These are phyloP conservation scores for Deroplatys truncata DNA, from an alignment of 2,888 invertebrate species.

Conservation along the genomic window DNA sequence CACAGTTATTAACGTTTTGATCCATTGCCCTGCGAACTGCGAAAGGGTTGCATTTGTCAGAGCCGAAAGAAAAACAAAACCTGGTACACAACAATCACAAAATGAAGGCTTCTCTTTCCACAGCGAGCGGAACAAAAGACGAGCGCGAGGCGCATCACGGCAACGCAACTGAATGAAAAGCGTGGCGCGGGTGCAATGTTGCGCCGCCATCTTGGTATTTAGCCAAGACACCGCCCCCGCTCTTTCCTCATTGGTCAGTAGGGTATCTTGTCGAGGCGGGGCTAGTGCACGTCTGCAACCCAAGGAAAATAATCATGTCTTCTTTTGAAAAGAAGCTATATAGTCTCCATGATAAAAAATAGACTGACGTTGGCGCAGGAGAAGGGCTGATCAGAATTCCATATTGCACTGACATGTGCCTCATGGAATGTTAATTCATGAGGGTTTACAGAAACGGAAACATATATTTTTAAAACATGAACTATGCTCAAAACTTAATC, in stretches of 20 bases:
- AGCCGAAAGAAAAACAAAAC: background rate
- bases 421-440: background rate
- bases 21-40: background rate
- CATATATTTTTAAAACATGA: background rate
- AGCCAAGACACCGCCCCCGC: slow-evolving; percentile 10
- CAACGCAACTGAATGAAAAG: background rate
- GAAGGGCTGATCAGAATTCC: background rate
- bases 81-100: background rate
- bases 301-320: slow-evolving; percentile 17
- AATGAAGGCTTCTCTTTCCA: background rate
- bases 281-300: background rate
- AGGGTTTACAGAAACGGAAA: background rate
- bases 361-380: background rate
- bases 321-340: background rate
- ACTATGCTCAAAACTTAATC: too few relatives aligned
- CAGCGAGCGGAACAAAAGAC: background rate
- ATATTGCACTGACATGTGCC: background rate
- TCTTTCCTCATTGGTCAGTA: background rate
- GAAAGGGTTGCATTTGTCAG: background rate
- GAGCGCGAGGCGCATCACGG: background rate
- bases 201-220: slow-evolving; percentile 19
- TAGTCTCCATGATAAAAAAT: background rate
- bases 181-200: background rate
- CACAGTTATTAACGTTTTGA: background rate
- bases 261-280: background rate